Evolutionary conservation across 2,797 vertebrate genomes (phyloP).

Genomic region (Sebastes reedi): DNA sequence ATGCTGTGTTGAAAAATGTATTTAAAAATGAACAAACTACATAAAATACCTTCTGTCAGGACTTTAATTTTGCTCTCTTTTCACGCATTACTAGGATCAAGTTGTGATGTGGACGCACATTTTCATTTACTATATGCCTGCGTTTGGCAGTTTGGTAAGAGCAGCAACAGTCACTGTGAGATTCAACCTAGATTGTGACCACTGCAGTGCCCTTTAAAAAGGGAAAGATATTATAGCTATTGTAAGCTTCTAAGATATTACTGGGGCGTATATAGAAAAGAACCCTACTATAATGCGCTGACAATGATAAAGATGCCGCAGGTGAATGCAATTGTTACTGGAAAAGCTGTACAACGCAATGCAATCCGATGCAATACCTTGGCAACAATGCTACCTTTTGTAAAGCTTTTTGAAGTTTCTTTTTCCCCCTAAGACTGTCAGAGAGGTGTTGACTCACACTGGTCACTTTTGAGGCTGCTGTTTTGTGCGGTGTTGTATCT

Average conservation of each 20-base stretch:
- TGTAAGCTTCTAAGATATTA: background rate
- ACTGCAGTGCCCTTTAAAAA: background rate
- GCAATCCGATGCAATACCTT: slow-evolving; percentile 13
- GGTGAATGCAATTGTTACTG: background rate
- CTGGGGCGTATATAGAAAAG: background rate
- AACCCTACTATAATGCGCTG: background rate
- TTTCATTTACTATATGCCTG: background rate
- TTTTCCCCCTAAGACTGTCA: background rate
- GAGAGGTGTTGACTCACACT: background rate
- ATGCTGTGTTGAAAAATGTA: background rate
- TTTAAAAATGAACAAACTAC: background rate
- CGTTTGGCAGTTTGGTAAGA: background rate
- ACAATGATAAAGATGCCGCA: slow-evolving; percentile 7
- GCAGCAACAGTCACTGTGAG: background rate
- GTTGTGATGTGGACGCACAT: background rate
- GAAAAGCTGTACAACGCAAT: slow-evolving; percentile 6
- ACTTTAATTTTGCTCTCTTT: background rate
- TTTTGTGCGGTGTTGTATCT: background rate
- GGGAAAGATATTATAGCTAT: background rate
- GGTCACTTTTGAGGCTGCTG: background rate
- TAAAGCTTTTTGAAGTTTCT: slow-evolving; percentile 11
- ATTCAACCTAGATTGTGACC: background rate
- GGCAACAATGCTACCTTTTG: slow-evolving; percentile 5
- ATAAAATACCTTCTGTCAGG: background rate
- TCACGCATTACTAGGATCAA: too few species aligned